A percentile compares a stretch with the other conserved stretches of the same genome.
Conservation (phyloP, 2,888 invertebrate species). For the Synanthedon formicaeformis region DNA sequence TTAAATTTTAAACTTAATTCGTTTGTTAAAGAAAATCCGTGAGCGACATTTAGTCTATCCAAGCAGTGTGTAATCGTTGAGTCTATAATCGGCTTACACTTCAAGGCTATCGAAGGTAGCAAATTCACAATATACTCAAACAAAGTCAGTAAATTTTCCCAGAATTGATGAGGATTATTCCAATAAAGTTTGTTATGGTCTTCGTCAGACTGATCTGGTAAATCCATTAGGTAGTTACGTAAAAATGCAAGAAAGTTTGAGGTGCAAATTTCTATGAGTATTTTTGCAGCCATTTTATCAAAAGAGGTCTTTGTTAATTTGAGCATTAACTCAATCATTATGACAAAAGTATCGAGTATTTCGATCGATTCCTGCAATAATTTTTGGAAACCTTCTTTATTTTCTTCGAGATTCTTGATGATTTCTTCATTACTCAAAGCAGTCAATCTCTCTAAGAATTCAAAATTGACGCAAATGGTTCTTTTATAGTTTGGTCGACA, state of each 20-base stretch:
- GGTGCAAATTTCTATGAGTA: conserved; percentile 41
- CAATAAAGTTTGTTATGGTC: conserved; percentile 34
- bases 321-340: conserved; percentile 46
- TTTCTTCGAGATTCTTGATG: conserved; percentile 31
- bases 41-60: conserved; percentile 25
- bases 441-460: conserved; percentile 34
- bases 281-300: conserved; percentile 33
- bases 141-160: conserved; percentile 40
- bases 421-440: conserved; percentile 33
- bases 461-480: conserved; percentile 21
- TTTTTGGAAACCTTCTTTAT: conserved; percentile 33
- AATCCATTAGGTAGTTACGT: conserved; percentile 36
- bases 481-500: not conserved
- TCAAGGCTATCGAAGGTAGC: conserved; percentile 38
- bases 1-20: conserved; percentile 20
- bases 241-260: conserved; percentile 35
- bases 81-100: conserved; percentile 42
- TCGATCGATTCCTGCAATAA: conserved; percentile 28
- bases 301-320: conserved; percentile 43
- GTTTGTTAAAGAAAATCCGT: conserved; percentile 25
- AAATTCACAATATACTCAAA: conserved; percentile 38
- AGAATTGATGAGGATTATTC: conserved; percentile 39
- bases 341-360: conserved; percentile 34
- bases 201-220: conserved; percentile 28
- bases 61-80: conserved; percentile 30